Percentiles rank a stretch among this genome's conserved stretches.
Evolutionary conservation across 2,797 vertebrate species (phyloP).

Genomic region (Malacoraja senta): DNA sequence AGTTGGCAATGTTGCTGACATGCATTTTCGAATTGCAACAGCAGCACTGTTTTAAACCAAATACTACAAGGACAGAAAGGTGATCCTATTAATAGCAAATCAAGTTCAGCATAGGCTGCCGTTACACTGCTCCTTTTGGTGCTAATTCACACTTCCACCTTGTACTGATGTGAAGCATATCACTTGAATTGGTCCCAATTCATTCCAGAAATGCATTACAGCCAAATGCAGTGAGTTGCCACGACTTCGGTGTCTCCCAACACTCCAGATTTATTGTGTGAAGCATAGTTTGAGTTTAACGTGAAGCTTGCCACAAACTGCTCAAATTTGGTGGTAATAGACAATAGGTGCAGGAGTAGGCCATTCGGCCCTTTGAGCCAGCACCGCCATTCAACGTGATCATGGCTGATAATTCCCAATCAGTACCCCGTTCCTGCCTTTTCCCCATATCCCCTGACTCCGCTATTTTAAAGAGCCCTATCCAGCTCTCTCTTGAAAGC

Average conservation of each 20-base stretch:
- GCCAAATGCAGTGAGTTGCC: background rate
- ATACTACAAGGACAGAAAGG: constrained; percentile 24
- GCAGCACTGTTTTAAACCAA: background rate
- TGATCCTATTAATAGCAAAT: constrained; percentile 21
- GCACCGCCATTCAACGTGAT: no score
- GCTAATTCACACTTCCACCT: background rate
- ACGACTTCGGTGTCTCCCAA: background rate
- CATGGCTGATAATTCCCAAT: no score
- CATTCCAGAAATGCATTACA: background rate
- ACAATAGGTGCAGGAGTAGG: no score
- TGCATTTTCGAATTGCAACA: background rate
- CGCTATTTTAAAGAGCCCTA: no score
- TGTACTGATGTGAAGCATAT: background rate
- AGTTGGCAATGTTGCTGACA: background rate
- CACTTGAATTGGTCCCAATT: background rate
- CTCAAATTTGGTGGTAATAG: background rate
- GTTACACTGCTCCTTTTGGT: background rate
- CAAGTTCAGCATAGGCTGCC: constrained; percentile 21
- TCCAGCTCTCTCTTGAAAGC: no score
- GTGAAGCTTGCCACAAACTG: background rate
- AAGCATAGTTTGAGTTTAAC: background rate
- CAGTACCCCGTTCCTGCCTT: no score
- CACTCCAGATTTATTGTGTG: background rate
- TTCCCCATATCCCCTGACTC: no score
- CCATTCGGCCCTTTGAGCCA: no score